These are phyloP conservation scores for Ranitomeya variabilis DNA, from an alignment of 2,113 vertebrate genomes.

Conservation along the genomic window DNA sequence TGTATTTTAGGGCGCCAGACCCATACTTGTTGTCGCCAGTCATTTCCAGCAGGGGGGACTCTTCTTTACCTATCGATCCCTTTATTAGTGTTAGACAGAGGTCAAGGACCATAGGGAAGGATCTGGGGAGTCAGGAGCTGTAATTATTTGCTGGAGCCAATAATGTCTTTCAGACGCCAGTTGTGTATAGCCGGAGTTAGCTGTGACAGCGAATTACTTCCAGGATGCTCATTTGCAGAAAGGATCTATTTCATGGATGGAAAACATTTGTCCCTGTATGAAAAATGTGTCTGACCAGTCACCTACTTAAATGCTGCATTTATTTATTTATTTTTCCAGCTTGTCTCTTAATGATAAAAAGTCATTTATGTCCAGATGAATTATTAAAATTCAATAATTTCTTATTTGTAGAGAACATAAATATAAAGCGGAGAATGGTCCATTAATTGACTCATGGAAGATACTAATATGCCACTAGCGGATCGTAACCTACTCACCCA, in stretches of 20 bases:
- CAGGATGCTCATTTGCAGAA: conserved; percentile 22
- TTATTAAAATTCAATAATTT: background rate
- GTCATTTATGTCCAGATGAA: background rate
- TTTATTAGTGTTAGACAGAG: conserved; percentile 38
- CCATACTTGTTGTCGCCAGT: background rate
- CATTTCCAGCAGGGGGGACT: background rate
- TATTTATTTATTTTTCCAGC: background rate
- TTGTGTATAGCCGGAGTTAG: background rate
- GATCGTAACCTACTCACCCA: background rate
- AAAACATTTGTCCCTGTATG: background rate
- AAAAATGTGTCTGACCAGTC: conserved; percentile 24
- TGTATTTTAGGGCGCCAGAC: too few relatives aligned
- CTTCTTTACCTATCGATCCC: background rate
- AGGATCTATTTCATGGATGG: conserved; percentile 15
- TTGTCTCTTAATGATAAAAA: conserved; percentile 2
- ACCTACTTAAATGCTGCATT: background rate
- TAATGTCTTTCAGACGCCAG: conserved; percentile 32
- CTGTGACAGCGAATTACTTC: conserved; percentile 25
- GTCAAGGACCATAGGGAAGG: conserved; percentile 35
- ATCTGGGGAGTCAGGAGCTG: conserved; percentile 41
- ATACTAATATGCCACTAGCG: background rate
- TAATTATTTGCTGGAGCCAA: conserved; percentile 38
- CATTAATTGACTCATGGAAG: background rate
- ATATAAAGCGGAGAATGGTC: background rate
- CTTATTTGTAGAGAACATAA: background rate